phyloP scores from a whole-genome alignment of 2,888 invertebrate species.

The Clistopyga incitator region DNA sequence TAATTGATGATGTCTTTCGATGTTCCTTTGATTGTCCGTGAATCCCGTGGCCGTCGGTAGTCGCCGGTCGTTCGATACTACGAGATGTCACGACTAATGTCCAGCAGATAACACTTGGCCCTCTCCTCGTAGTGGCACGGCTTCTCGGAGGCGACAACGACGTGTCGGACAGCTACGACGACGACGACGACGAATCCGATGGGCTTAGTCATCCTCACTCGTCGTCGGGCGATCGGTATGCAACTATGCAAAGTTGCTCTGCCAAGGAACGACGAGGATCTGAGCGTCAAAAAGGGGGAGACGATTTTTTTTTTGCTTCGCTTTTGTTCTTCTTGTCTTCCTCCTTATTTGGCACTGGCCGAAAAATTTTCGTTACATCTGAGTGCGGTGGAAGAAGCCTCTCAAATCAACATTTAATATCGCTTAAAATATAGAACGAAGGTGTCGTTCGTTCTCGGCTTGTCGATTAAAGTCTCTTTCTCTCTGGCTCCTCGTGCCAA shows the following conservation, averaged over 20 bases:
- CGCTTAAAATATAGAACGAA: constrained; percentile 23
- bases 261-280: constrained; percentile 1
- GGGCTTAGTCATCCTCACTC: constrained; percentile 66
- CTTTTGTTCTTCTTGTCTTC: no score
- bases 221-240: constrained; percentile 54
- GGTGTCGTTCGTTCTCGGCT: constrained; percentile 8
- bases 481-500: constrained; percentile 28
- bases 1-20: constrained; percentile 24
- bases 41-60: constrained; percentile 29
- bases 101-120: constrained; percentile 64
- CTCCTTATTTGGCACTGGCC: constrained; percentile 53
- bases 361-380: constrained; percentile 7
- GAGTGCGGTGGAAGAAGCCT: constrained; percentile 34
- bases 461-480: constrained; percentile 51
- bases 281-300: constrained; percentile 8
- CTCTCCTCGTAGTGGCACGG: constrained; percentile 63
- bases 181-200: constrained; percentile 60
- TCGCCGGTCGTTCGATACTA: constrained; percentile 39
- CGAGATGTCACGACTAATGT: constrained; percentile 65
- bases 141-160: constrained; percentile 66
- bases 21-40: not conserved
- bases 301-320: not conserved
- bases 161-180: constrained; percentile 58
- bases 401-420: constrained; percentile 45
- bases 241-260: constrained; percentile 13